Base-by-base conservation (phyloP, 2,888 invertebrate species). In the Lasioglossum morio region DNA sequence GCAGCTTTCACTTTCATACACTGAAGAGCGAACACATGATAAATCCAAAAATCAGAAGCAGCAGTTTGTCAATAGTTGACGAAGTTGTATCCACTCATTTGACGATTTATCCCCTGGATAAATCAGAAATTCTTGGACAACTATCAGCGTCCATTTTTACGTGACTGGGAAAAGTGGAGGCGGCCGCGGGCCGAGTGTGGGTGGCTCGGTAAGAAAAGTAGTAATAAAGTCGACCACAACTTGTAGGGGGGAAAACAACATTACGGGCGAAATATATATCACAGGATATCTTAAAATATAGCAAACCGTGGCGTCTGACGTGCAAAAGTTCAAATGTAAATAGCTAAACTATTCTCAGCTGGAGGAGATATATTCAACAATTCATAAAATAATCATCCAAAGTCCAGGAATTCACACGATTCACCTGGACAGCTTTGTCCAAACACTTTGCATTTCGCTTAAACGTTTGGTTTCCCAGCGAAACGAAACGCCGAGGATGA, bases 141-240 rank as follows among this genome's bases (percentile, higher is more conserved):
- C 82, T 74, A 82, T 77, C 74, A 57, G 34, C 37, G 60, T 78
- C 27, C 46, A 53, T 40, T 77, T 66, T 77, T 82, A 82, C 78
- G 78, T 74, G 78, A 75, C 77, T 69, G 78, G 82, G 73, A 82
- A 66, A 82, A 82, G 37, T 48, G 53, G 53, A 40, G 37, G 60
- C 40, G 74, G 37, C 72, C 27, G 10, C 37, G 57, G n/a, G 63
- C 3, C n/a, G 12, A 40, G 77, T 46, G 72, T 78, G 82, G 74
- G 77, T 48, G 76, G 73, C 40, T 27, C 40, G 30, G 37, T 30
- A 27, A 77, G 82, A 43, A 73, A 69, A 80, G 57, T 74, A 16
- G 74, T 80, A 75, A 80, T 74, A 74, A 80, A 80, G 69, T 80
- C 69, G 66, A 80, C 74, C 69, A 16, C 46, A 53, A 30, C 48